Percentiles rank a stretch among this genome's conserved stretches.
phyloP scores from a whole-genome alignment of 1,140 invertebrate species.

The Nylanderia fulva region DNA sequence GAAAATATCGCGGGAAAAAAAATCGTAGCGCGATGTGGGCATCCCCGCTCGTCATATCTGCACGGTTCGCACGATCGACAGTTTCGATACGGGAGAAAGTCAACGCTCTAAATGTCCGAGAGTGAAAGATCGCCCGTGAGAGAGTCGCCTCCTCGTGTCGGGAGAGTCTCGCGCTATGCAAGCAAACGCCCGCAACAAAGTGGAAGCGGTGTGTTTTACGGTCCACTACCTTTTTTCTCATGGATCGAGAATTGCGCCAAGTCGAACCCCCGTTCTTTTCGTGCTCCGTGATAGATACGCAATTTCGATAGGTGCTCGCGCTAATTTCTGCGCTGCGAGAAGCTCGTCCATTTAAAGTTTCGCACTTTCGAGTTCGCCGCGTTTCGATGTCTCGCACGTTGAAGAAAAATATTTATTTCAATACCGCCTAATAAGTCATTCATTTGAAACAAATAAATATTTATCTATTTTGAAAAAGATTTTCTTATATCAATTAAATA shows the following conservation, averaged over 20 bases:
- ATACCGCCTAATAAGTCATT: too few species aligned
- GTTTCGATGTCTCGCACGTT: neutral
- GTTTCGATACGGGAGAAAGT: slow-evolving; percentile 74
- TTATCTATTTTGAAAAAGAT: too few species aligned
- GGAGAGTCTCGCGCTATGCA: slow-evolving; percentile 48
- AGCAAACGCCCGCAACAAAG: slow-evolving; percentile 63
- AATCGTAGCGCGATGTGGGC: neutral
- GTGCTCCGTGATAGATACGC: slow-evolving; percentile 35
- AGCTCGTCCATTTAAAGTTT: slow-evolving; percentile 29
- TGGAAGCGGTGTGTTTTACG: slow-evolving; percentile 54
- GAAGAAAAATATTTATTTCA: too few species aligned
- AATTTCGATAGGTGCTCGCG: slow-evolving; percentile 31
- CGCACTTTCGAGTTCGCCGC: slow-evolving; percentile 3
- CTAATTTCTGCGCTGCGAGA: slow-evolving; percentile 30
- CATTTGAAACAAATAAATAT: too few species aligned
- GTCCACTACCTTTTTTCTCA: slow-evolving; percentile 60
- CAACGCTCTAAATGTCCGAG: slow-evolving; percentile 75
- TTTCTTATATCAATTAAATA: too few species aligned
- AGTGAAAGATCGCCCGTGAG: slow-evolving; percentile 74
- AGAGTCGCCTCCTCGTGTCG: slow-evolving; percentile 63
- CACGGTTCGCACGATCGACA: slow-evolving; percentile 73
- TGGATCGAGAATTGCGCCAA: slow-evolving; percentile 17
- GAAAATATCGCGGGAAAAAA: slow-evolving; percentile 20
- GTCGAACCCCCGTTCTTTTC: slow-evolving; percentile 45
- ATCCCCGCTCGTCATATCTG: slow-evolving; percentile 51